These are phyloP conservation scores for Zaprionus ghesquierei DNA, from an alignment of 1,140 invertebrate genomes.

Conservation along the genomic window DNA sequence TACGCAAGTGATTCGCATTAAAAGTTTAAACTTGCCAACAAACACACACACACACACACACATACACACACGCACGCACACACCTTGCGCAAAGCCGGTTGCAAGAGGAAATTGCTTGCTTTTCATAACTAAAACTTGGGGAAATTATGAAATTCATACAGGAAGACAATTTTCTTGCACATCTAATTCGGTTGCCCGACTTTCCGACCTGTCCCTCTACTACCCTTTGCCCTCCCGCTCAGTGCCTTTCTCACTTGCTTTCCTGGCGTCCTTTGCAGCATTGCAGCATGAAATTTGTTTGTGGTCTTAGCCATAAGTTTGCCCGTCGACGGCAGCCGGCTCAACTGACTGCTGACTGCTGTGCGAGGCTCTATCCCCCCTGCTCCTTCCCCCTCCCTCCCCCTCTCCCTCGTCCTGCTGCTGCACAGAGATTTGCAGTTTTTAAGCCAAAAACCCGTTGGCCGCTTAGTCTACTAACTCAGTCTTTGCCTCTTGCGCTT, in stretches of 20 bases:
- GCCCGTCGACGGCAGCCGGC: slow-evolving; percentile 65
- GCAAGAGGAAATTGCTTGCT: slow-evolving; percentile 73
- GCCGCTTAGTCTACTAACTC: no score
- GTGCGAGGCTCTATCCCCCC: neutral
- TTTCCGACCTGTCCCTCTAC: neutral
- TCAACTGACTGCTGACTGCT: slow-evolving; percentile 38
- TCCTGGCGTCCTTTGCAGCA: slow-evolving; percentile 21
- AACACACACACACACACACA: slow-evolving; percentile 19
- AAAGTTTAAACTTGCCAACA: slow-evolving; percentile 68
- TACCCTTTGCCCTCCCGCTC: neutral
- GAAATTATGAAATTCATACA: slow-evolving; percentile 82
- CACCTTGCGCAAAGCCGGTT: slow-evolving; percentile 14
- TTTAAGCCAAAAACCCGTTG: slow-evolving; percentile 39
- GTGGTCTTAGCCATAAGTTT: slow-evolving; percentile 80
- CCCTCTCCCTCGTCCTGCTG: slow-evolving; percentile 8
- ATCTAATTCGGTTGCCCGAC: slow-evolving; percentile 66
- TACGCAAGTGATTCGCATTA: slow-evolving; percentile 62
- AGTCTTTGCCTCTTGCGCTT: slow-evolving; percentile 3
- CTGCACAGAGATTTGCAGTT: slow-evolving; percentile 61
- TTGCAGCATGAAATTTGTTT: slow-evolving; percentile 77
- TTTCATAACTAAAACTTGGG: slow-evolving; percentile 79
- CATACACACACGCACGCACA: slow-evolving; percentile 20
- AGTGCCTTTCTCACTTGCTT: neutral
- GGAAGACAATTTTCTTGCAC: slow-evolving; percentile 82
- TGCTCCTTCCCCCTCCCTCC: slow-evolving; percentile 17